Conservation (phyloP, 2,888 invertebrate genomes). For the Drosophila formosana region DNA sequence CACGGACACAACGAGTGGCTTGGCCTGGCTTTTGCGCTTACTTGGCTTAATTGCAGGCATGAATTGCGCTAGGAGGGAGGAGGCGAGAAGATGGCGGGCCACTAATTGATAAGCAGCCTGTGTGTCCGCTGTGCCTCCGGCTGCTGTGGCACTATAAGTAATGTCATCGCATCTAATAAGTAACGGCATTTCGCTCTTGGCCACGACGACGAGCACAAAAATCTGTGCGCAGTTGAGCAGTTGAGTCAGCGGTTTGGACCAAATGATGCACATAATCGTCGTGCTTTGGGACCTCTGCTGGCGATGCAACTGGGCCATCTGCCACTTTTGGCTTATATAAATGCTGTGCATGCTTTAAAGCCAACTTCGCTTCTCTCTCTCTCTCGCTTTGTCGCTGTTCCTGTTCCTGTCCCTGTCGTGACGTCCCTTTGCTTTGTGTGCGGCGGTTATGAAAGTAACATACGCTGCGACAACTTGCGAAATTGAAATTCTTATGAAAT, state of each 20-base stretch:
- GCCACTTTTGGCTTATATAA: constrained; percentile 27
- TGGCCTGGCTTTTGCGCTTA: constrained; percentile 21
- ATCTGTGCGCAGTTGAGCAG: constrained; percentile 1
- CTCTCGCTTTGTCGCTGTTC: not conserved
- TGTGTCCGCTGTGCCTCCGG: not conserved
- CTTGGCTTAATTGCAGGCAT: constrained; percentile 43
- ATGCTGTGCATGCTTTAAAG: constrained; percentile 21
- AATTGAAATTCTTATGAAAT: constrained; percentile 66
- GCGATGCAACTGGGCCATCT: constrained; percentile 17
- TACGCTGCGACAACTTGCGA: constrained; percentile 46
- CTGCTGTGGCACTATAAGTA: constrained; percentile 2
- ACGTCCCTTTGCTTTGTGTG: not conserved
- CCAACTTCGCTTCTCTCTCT: not conserved
- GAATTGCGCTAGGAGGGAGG: constrained; percentile 3
- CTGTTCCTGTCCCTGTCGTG: too few relatives aligned
- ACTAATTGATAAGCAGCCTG: constrained; percentile 40
- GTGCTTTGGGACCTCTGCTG: constrained; percentile 2
- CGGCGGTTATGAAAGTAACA: constrained; percentile 30
- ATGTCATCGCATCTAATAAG: constrained; percentile 27
- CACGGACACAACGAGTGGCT: constrained; percentile 5
- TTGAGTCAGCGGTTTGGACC: constrained; percentile 21
- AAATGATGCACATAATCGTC: constrained; percentile 36
- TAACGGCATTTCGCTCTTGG: constrained; percentile 2
- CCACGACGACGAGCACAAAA: not conserved
- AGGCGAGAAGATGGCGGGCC: not conserved